Percentiles rank a stretch among this genome's conserved stretches.
These are phyloP conservation scores for Eupithecia exiguata DNA, from an alignment of 2,888 invertebrate genomes.

Conservation along the genomic window DNA sequence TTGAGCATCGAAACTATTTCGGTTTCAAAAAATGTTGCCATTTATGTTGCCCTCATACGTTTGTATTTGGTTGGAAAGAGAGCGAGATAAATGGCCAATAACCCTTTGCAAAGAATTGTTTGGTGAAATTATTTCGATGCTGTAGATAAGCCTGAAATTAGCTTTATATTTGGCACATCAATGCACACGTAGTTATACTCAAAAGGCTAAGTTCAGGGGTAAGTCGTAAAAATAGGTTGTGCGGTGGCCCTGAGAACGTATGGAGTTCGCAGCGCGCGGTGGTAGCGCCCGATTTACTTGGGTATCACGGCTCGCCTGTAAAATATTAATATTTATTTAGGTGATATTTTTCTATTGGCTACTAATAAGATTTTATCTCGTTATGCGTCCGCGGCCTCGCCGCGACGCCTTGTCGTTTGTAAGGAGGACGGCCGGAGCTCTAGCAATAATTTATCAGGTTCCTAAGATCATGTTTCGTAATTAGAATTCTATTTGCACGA, in stretches of 20 bases:
- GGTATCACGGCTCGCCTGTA: slow-evolving; percentile 56
- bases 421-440: slow-evolving; percentile 69
- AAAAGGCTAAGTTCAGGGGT: slow-evolving; percentile 4
- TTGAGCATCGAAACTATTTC: slow-evolving; percentile 1
- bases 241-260: background rate
- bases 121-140: background rate
- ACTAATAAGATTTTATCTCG: slow-evolving; percentile 81
- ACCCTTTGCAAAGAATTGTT: background rate
- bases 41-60: slow-evolving; percentile 12
- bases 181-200: slow-evolving; percentile 8
- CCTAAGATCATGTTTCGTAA: slow-evolving; percentile 83
- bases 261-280: slow-evolving; percentile 46
- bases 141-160: background rate
- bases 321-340: slow-evolving; percentile 82
- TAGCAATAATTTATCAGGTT: slow-evolving; percentile 84
- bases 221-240: background rate
- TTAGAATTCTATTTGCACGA: slow-evolving; percentile 82
- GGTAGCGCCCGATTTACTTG: slow-evolving; percentile 46
- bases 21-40: background rate
- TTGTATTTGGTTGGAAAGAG: slow-evolving; percentile 20
- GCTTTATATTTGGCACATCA: background rate
- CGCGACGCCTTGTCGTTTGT: slow-evolving; percentile 67
- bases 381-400: slow-evolving; percentile 71
- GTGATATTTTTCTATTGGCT: slow-evolving; percentile 84
- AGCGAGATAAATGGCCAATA: slow-evolving; percentile 15